Evolutionary conservation across 2,113 vertebrate species (phyloP).

Genomic region (Mesembrinibis cayennensis): DNA sequence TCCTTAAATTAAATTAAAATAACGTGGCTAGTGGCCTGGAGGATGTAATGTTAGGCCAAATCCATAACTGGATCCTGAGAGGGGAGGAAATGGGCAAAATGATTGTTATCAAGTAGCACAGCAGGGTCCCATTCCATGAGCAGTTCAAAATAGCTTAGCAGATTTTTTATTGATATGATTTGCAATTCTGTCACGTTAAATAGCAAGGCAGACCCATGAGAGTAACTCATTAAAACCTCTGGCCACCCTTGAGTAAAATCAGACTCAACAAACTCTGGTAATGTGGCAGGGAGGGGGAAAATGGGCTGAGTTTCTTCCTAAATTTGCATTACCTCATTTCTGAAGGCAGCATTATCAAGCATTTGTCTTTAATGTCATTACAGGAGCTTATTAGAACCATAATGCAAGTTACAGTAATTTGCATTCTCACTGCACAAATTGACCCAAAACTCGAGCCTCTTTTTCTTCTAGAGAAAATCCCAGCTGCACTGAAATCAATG

Average conservation of each 20-base stretch:
- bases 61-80: not conserved
- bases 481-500: not conserved
- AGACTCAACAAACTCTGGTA: not conserved
- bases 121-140: not conserved
- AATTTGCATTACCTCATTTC: constrained; percentile 4
- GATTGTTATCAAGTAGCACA: not conserved
- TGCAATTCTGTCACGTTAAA: not conserved
- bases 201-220: not conserved
- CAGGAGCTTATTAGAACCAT: not conserved
- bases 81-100: not conserved
- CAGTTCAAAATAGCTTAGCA: not conserved
- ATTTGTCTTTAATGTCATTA: not conserved
- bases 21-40: not conserved
- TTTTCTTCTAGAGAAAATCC: not conserved
- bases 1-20: not conserved
- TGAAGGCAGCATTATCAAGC: not conserved
- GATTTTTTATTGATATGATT: not conserved
- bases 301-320: not conserved
- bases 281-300: not conserved
- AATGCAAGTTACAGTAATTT: not conserved
- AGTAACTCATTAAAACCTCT: not conserved
- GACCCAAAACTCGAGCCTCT: not conserved
- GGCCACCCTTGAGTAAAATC: not conserved
- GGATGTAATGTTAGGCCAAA: not conserved
- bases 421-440: not conserved